Percentiles rank a stretch among this genome's conserved stretches.
These are phyloP conservation scores for Goniozus legneri DNA, from an alignment of 1,140 invertebrate genomes.

Conservation along the genomic window DNA sequence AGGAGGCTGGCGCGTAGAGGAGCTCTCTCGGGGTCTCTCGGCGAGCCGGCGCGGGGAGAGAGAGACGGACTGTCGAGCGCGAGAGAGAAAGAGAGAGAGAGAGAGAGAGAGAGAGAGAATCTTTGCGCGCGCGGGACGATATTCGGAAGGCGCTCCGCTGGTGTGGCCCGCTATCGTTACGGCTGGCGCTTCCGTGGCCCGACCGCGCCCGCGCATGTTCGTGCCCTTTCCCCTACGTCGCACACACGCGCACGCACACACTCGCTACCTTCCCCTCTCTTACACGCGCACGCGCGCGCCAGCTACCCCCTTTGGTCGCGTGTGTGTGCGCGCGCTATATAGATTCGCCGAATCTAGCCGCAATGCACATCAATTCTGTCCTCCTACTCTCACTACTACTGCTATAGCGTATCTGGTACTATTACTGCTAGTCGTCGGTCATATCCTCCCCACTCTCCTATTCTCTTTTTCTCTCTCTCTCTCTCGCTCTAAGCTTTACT, in stretches of 20 bases:
- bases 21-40: too few relatives aligned
- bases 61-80: too few relatives aligned
- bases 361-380: conserved; percentile 3
- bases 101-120: conserved; percentile 6
- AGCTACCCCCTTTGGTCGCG: conserved; percentile 1
- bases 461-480: conserved; percentile 11
- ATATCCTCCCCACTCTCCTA: background rate
- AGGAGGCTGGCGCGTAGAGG: background rate
- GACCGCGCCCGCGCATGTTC: conserved; percentile 8
- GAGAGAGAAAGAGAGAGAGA: conserved; percentile 2
- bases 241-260: conserved; percentile 10
- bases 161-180: too few relatives aligned
- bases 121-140: conserved; percentile 26
- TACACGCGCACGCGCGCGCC: background rate
- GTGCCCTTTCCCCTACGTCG: conserved; percentile 1
- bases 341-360: too few relatives aligned
- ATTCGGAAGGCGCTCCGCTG: conserved; percentile 37
- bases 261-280: conserved; percentile 21
- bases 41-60: background rate
- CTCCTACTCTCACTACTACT: background rate
- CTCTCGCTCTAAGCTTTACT: too few relatives aligned
- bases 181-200: conserved; percentile 10
- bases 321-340: too few relatives aligned
- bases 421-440: background rate
- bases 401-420: background rate